A percentile compares a stretch with the other conserved stretches of the same genome.
Conservation (phyloP, 2,888 invertebrate genomes). For the Hypena proboscidalis region DNA sequence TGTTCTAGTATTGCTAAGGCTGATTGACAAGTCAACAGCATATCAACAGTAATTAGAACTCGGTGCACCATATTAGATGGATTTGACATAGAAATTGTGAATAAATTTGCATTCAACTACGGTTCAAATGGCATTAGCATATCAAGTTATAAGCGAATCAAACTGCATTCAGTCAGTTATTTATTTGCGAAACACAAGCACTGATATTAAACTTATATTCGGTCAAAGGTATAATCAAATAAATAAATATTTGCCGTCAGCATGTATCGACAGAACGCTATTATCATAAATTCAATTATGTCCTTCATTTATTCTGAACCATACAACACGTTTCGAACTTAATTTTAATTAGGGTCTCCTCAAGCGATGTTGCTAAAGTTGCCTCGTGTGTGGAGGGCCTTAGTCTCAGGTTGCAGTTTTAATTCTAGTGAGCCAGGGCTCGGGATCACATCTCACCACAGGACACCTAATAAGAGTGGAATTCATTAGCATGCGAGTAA, state of each 20-base stretch:
- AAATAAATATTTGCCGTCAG: too few relatives aligned
- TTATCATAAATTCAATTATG: too few relatives aligned
- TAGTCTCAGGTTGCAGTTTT: constrained; percentile 62
- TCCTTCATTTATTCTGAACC: too few relatives aligned
- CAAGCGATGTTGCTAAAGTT: background rate
- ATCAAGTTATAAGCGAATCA: constrained; percentile 22
- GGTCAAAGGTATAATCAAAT: too few relatives aligned
- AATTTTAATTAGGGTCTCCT: too few relatives aligned
- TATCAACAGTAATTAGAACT: constrained; percentile 36
- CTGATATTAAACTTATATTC: too few relatives aligned
- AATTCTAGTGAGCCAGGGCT: constrained; percentile 50
- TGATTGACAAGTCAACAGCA: constrained; percentile 35
- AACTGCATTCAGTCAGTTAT: background rate
- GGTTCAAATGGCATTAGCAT: constrained; percentile 32
- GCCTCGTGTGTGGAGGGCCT: constrained; percentile 31
- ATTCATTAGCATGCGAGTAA: constrained; percentile 43
- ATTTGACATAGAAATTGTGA: constrained; percentile 37
- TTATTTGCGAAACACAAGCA: background rate
- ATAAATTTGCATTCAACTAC: constrained; percentile 34
- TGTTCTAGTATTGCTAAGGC: constrained; percentile 26
- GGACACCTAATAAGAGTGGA: constrained; percentile 42
- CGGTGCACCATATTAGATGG: constrained; percentile 26
- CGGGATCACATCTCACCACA: constrained; percentile 34
- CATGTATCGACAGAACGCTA: too few relatives aligned
- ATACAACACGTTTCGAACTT: too few relatives aligned